These are phyloP conservation scores for Metalampra italica DNA, from an alignment of 2,888 invertebrate species.

Conservation along the genomic window DNA sequence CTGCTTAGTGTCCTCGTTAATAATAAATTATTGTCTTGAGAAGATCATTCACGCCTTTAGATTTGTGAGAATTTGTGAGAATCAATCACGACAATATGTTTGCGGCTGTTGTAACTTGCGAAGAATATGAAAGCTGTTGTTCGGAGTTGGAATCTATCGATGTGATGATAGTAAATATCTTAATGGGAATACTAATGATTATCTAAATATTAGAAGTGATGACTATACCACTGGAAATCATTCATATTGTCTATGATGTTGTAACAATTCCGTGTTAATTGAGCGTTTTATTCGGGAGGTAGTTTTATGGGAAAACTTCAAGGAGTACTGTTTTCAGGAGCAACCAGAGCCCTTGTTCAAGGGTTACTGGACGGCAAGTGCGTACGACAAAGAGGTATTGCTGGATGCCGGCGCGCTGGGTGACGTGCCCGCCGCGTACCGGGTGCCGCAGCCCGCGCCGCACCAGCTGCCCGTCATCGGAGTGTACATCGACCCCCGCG, in stretches of 20 bases:
- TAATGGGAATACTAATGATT: too few species aligned
- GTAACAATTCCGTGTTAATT: not conserved
- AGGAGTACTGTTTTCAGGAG: slow-evolving; percentile 39
- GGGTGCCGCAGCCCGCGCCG: slow-evolving; percentile 77
- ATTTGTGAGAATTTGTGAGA: not conserved
- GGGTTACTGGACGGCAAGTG: slow-evolving; percentile 47
- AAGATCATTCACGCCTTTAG: not conserved
- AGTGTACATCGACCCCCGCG: slow-evolving; percentile 84
- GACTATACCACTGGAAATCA: too few species aligned
- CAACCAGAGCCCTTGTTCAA: slow-evolving; percentile 45
- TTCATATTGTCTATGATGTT: not conserved
- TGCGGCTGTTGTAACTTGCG: slow-evolving; percentile 6
- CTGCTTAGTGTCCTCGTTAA: slow-evolving; percentile 33
- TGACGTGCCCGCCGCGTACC: slow-evolving; percentile 82
- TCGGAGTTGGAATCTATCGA: slow-evolving; percentile 16
- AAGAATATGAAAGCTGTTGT: slow-evolving; percentile 15
- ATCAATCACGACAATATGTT: slow-evolving; percentile 9
- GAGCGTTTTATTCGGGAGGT: too few species aligned
- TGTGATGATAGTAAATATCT: not conserved
- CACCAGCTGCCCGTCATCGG: slow-evolving; percentile 85
- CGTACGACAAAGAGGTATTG: slow-evolving; percentile 51
- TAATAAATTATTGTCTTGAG: slow-evolving; percentile 5
- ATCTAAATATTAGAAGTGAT: too few species aligned
- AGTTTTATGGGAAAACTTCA: too few species aligned
- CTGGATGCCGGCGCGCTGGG: slow-evolving; percentile 80